These are phyloP conservation scores for Brachionus rotundiformis DNA, from an alignment of 1,140 invertebrate species.

Conservation along the genomic window DNA sequence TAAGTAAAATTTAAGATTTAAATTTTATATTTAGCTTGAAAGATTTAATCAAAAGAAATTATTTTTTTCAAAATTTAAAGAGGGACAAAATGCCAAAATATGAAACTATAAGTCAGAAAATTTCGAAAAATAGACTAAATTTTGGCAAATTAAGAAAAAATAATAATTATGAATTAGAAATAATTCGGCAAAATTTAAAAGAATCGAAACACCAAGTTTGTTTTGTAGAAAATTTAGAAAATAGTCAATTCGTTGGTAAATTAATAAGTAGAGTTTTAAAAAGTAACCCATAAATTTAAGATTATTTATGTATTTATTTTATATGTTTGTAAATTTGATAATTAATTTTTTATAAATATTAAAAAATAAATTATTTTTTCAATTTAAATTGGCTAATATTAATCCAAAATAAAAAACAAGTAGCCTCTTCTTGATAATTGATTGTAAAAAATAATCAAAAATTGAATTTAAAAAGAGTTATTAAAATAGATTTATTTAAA, in stretches of 20 bases:
- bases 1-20: not conserved
- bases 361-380: no score
- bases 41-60: not conserved
- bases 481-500: no score
- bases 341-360: no score
- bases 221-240: not conserved
- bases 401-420: no score
- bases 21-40: not conserved
- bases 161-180: not conserved
- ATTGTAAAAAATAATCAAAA: no score
- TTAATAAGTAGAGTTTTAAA: not conserved
- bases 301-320: no score
- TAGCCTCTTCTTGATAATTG: no score
- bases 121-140: not conserved
- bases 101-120: not conserved
- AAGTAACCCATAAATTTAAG: not conserved
- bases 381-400: no score
- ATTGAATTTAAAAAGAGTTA: no score
- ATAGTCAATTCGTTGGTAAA: not conserved
- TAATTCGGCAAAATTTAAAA: not conserved
- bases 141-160: not conserved
- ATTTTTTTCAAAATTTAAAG: not conserved
- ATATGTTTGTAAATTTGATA: not conserved
- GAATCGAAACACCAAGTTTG: not conserved
- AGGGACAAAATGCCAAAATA: not conserved